A percentile compares a stretch with the other conserved stretches of the same genome.
Conservation (phyloP, 2,797 vertebrate species). For the Myotis vivesi region DNA sequence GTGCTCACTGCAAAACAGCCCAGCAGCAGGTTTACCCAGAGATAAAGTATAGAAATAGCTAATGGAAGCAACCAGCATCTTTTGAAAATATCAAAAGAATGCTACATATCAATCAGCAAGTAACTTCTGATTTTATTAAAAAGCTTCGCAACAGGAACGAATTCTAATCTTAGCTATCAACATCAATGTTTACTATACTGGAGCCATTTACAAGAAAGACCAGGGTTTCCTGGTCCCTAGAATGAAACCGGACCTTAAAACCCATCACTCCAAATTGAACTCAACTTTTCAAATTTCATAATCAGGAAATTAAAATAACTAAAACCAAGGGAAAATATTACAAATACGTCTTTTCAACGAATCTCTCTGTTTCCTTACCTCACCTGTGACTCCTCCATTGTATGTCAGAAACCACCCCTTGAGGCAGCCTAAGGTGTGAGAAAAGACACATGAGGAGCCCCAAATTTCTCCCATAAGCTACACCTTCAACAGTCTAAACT, state of each 20-base stretch:
- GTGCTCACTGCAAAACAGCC: neutral
- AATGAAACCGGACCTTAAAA: neutral
- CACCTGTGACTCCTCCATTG: neutral
- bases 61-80: neutral
- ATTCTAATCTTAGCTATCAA: neutral
- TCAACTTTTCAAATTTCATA: neutral
- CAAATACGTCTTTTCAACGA: neutral
- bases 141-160: neutral
- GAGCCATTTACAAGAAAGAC: neutral
- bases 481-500: neutral
- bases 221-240: neutral
- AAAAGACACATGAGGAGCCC: neutral
- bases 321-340: conserved; percentile 29
- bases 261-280: neutral
- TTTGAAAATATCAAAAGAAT: neutral
- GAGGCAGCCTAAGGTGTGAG: neutral
- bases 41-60: neutral
- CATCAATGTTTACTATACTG: neutral
- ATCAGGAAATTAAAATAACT: conserved; percentile 22
- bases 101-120: neutral
- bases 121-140: neutral
- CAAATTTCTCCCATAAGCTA: neutral
- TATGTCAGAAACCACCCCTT: neutral
- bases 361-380: neutral
- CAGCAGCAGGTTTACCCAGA: neutral